Percentiles rank a stretch among this genome's conserved stretches.
These are phyloP conservation scores for Myiotriccus ornatus DNA, from an alignment of 2,797 vertebrate species.

Conservation along the genomic window DNA sequence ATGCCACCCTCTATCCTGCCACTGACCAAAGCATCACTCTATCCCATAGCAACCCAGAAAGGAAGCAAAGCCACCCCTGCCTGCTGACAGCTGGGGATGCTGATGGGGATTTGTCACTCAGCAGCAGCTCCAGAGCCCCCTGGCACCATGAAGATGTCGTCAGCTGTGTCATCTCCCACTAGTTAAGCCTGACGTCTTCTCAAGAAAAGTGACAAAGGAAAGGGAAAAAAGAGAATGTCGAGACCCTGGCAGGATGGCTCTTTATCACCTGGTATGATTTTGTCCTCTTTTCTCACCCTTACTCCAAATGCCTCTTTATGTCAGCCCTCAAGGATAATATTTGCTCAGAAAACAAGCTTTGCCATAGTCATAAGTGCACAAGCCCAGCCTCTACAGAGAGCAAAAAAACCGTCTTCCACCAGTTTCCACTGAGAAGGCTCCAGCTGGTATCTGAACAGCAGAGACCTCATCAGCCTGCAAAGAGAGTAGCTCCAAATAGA, in stretches of 20 bases:
- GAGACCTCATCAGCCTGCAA: neutral
- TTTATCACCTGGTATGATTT: neutral
- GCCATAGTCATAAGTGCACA: neutral
- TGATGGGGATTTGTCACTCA: neutral
- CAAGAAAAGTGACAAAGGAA: neutral
- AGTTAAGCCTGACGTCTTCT: neutral
- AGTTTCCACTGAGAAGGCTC: neutral
- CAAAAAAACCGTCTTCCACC: neutral
- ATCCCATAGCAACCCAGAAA: neutral
- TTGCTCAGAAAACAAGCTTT: conserved; percentile 15
- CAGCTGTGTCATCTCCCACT: neutral
- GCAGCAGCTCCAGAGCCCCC: neutral
- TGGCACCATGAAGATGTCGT: neutral
- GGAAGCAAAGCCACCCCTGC: neutral
- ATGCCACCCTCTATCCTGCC: neutral
- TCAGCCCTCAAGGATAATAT: conserved; percentile 14
- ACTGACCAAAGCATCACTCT: neutral
- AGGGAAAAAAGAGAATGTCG: neutral
- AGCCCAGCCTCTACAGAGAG: neutral
- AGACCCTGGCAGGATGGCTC: neutral
- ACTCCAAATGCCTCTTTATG: neutral
- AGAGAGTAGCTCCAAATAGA: neutral
- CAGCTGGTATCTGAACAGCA: neutral
- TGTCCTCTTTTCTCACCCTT: neutral
- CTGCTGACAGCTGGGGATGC: neutral